phyloP scores from a whole-genome alignment of 2,888 invertebrate species.

The Nebria salina region DNA sequence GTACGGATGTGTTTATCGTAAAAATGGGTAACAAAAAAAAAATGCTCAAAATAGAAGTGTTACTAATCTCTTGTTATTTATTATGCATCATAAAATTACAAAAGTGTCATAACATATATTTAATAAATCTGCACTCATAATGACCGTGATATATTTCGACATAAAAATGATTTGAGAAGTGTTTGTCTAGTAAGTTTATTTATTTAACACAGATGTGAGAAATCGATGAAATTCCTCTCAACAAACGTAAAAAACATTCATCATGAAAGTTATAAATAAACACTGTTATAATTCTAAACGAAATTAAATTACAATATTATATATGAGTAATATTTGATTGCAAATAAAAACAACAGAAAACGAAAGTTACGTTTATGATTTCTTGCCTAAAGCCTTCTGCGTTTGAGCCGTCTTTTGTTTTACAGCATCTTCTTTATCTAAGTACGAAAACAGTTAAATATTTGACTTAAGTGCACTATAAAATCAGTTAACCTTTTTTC shows the following conservation, averaged over 20 bases:
- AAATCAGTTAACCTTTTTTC: conserved; percentile 66
- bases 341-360: conserved; percentile 31
- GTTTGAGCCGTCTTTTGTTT: conserved; percentile 70
- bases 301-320: background rate
- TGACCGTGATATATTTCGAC: background rate
- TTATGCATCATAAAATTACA: conserved; percentile 43
- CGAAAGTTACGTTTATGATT: conserved; percentile 54
- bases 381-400: conserved; percentile 72
- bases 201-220: background rate
- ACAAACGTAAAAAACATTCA: conserved; percentile 22
- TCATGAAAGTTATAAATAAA: conserved; percentile 34
- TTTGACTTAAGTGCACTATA: background rate
- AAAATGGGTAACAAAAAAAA: background rate
- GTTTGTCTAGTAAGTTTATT: background rate
- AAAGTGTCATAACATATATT: conserved; percentile 39
- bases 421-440: conserved; percentile 69
- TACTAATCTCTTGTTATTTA: conserved; percentile 19
- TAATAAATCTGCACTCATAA: conserved; percentile 23
- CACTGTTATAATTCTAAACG: background rate
- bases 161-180: background rate
- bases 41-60: background rate
- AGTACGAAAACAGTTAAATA: conserved; percentile 52
- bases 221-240: background rate
- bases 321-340: conserved; percentile 35
- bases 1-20: too few species aligned